A percentile compares a stretch with the other conserved stretches of the same genome.
Conservation (phyloP, 2,888 invertebrate species). For the Psococerastis gibbosa region DNA sequence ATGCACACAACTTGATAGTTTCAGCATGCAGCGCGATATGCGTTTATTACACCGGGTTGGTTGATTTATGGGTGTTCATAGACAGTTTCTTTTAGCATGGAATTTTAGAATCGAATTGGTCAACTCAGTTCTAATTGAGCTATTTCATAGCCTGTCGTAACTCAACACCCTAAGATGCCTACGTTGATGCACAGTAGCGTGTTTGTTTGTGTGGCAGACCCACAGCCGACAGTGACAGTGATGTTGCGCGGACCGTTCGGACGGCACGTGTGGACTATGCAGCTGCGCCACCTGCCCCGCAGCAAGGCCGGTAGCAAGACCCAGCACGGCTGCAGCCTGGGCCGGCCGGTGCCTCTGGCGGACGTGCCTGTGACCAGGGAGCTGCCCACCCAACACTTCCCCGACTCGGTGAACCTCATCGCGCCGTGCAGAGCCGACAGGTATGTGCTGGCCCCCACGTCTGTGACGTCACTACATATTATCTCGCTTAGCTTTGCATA, state of each 20-base stretch:
- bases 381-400: slow-evolving; percentile 54
- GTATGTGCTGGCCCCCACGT: too few species aligned
- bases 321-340: slow-evolving; percentile 34
- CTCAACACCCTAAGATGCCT: too few species aligned
- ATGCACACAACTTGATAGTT: too few species aligned
- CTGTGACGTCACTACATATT: too few species aligned
- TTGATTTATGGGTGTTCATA: neutral
- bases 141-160: too few species aligned
- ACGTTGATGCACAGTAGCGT: too few species aligned
- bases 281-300: slow-evolving; percentile 69
- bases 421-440: slow-evolving; percentile 41
- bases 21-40: too few species aligned
- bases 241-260: slow-evolving; percentile 86
- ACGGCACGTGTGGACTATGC: slow-evolving; percentile 86
- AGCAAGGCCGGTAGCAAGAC: slow-evolving; percentile 44
- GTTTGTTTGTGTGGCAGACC: slow-evolving; percentile 39
- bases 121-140: too few species aligned
- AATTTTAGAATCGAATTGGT: too few species aligned
- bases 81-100: neutral
- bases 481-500: too few species aligned
- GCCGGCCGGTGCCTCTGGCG: slow-evolving; percentile 57
- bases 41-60: too few species aligned
- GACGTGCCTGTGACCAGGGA: slow-evolving; percentile 47
- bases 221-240: slow-evolving; percentile 78
- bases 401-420: slow-evolving; percentile 59